Evolutionary conservation across 2,113 vertebrate species (phyloP).

Genomic region (Lepisosteus osseus): DNA sequence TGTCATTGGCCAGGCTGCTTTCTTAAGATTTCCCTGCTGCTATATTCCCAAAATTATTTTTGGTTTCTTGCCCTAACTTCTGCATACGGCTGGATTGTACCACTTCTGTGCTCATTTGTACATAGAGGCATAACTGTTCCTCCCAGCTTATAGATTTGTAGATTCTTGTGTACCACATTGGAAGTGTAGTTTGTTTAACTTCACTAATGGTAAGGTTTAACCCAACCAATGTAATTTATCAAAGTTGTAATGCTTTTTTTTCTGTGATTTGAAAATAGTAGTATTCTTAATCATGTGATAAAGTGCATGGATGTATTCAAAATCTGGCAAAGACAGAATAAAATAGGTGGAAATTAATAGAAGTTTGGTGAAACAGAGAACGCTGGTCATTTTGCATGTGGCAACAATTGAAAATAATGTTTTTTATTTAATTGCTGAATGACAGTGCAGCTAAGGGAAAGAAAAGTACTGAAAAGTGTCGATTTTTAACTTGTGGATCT

Average conservation of each 20-base stretch:
- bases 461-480: too few species aligned
- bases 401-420: too few species aligned
- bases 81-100: slow-evolving; percentile 30
- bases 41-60: slow-evolving; percentile 45
- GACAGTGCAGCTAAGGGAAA: too few species aligned
- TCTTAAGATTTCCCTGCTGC: slow-evolving; percentile 41
- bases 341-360: too few species aligned
- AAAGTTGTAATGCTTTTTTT: slow-evolving; percentile 1
- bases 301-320: neutral
- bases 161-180: slow-evolving; percentile 19
- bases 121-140: slow-evolving; percentile 26
- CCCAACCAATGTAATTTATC: slow-evolving; percentile 21
- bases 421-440: too few species aligned
- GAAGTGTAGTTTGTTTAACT: slow-evolving; percentile 16
- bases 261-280: slow-evolving; percentile 8
- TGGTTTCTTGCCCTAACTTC: slow-evolving; percentile 41
- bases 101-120: slow-evolving; percentile 24
- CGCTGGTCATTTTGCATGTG: too few species aligned
- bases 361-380: too few species aligned
- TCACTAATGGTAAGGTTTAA: slow-evolving; percentile 16
- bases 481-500: too few species aligned
- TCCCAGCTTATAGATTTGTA: slow-evolving; percentile 5
- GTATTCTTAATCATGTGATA: slow-evolving; percentile 14
- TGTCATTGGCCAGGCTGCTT: slow-evolving; percentile 44
- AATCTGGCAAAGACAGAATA: too few species aligned